Evolutionary conservation across 1,140 invertebrate genomes (phyloP).

Genomic region (Aphaenogaster rudis): DNA sequence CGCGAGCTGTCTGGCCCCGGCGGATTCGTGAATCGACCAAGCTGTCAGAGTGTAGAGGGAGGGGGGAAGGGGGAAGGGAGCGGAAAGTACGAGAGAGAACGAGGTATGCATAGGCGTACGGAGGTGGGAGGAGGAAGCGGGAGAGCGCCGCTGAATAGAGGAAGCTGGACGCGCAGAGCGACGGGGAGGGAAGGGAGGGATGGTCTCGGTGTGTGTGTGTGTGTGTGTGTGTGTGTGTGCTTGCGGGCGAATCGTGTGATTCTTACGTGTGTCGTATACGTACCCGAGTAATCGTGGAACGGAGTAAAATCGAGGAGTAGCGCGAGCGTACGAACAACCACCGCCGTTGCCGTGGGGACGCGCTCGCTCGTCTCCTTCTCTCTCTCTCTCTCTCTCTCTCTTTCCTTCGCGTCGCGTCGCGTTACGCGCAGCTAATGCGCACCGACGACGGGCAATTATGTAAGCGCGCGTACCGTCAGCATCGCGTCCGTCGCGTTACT

Average conservation of each 20-base stretch:
- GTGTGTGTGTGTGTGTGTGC: neutral
- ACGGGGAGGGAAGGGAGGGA: neutral
- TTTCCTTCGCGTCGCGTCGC: slow-evolving; percentile 50
- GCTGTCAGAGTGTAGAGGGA: slow-evolving; percentile 75
- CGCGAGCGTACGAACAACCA: neutral
- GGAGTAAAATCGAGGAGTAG: slow-evolving; percentile 27
- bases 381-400: neutral
- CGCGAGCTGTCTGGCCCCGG: slow-evolving; percentile 72
- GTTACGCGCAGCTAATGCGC: slow-evolving; percentile 65
- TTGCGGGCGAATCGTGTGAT: neutral
- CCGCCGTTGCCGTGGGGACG: slow-evolving; percentile 41
- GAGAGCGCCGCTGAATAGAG: slow-evolving; percentile 30
- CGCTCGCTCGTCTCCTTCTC: slow-evolving; percentile 30
- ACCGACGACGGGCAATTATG: slow-evolving; percentile 71
- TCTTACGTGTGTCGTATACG: slow-evolving; percentile 12
- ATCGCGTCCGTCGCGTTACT: slow-evolving; percentile 35
- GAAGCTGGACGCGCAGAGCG: slow-evolving; percentile 31
- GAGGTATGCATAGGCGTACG: neutral
- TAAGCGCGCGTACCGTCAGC: slow-evolving; percentile 70
- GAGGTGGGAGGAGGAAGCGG: slow-evolving; percentile 16
- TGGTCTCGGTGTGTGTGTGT: neutral
- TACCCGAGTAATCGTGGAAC: slow-evolving; percentile 29
- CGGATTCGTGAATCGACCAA: slow-evolving; percentile 82
- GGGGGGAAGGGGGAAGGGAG: slow-evolving; percentile 47
- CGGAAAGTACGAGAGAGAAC: slow-evolving; percentile 3